phyloP scores from a whole-genome alignment of 2,113 vertebrate genomes.

The Clinocottus analis region DNA sequence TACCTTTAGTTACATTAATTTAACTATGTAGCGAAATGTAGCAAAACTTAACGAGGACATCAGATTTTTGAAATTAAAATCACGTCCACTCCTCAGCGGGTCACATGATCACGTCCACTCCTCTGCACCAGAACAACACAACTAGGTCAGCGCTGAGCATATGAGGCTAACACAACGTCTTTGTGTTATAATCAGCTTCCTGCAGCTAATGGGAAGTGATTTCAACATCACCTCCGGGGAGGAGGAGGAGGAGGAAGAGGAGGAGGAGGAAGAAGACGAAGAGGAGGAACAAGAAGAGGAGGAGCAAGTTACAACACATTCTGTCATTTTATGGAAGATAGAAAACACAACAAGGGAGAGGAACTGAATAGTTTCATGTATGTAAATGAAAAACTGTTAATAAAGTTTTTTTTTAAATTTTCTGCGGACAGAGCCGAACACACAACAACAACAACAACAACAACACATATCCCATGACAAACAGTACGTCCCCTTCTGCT shows the following conservation, averaged over 20 bases:
- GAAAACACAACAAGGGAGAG: too few species aligned
- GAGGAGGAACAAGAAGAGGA: not conserved
- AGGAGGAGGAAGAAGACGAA: not conserved
- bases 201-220: not conserved
- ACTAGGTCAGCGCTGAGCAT: not conserved
- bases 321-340: too few species aligned
- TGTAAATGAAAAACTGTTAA: constrained; percentile 24
- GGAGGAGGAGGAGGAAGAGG: not conserved
- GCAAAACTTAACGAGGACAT: too few species aligned
- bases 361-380: too few species aligned
- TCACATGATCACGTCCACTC: constrained; percentile 12
- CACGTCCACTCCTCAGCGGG: too few species aligned
- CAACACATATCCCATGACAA: not conserved
- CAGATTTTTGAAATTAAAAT: too few species aligned
- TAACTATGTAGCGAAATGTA: too few species aligned
- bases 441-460: not conserved
- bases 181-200: constrained; percentile 13
- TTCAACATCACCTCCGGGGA: not conserved
- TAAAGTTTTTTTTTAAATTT: not conserved
- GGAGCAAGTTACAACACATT: not conserved
- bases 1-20: too few species aligned
- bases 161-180: not conserved
- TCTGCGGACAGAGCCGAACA: not conserved
- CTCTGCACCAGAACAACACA: constrained; percentile 8
- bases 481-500: constrained; percentile 21